These are phyloP conservation scores for Helicoverpa armigera DNA, from an alignment of 1,140 invertebrate genomes.

Conservation along the genomic window DNA sequence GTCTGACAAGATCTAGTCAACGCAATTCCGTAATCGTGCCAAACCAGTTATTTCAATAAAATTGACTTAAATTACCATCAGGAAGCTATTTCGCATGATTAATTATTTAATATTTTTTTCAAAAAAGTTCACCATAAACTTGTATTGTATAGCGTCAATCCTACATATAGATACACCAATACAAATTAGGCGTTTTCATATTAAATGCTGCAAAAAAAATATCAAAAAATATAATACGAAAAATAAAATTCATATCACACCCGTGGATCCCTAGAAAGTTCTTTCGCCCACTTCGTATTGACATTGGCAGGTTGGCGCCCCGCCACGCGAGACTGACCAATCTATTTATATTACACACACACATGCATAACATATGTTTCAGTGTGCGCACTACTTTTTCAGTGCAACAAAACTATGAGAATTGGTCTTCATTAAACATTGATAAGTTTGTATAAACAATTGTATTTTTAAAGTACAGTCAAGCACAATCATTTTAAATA, in stretches of 20 bases:
- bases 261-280: conserved; percentile 33
- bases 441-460: background rate
- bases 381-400: background rate
- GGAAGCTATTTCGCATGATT: too few species aligned
- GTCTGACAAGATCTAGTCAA: too few species aligned
- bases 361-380: conserved; percentile 4
- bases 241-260: background rate
- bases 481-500: too few species aligned
- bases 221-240: background rate
- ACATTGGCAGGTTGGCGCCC: conserved; percentile 49
- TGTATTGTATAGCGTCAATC: too few species aligned
- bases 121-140: too few species aligned
- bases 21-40: too few species aligned
- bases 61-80: too few species aligned
- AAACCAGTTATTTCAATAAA: too few species aligned
- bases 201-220: background rate
- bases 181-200: too few species aligned
- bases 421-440: conserved; percentile 3
- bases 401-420: background rate
- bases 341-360: conserved; percentile 35
- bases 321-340: conserved; percentile 38
- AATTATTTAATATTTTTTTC: too few species aligned
- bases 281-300: conserved; percentile 38
- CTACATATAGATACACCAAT: too few species aligned
- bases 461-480: background rate